Percentiles rank a stretch among this genome's conserved stretches.
These are phyloP conservation scores for Passerina amoena DNA, from an alignment of 2,113 vertebrate genomes.

Conservation along the genomic window DNA sequence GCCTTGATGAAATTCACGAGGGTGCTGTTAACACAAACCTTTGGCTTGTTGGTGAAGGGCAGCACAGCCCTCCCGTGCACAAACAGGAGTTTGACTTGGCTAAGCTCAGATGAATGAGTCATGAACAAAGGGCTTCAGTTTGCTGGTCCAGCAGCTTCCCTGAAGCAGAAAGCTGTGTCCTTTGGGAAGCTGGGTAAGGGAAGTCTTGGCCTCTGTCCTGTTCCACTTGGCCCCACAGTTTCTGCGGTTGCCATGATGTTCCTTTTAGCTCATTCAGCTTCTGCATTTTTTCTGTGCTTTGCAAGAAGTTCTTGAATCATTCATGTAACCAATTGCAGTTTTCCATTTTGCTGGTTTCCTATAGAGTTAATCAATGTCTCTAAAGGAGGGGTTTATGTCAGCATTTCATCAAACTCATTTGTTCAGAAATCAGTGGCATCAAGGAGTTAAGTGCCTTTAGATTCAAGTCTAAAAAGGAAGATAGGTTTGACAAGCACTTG, in stretches of 20 bases:
- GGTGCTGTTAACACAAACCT: not conserved
- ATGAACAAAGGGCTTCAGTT: not conserved
- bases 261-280: not conserved
- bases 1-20: not conserved
- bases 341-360: not conserved
- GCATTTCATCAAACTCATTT: not conserved
- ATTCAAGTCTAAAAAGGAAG: not conserved
- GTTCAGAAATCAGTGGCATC: not conserved
- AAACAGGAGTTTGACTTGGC: not conserved
- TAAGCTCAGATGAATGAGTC: not conserved
- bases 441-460: not conserved
- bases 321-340: not conserved
- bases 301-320: not conserved
- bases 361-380: not conserved
- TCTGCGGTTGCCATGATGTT: not conserved
- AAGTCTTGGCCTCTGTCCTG: not conserved
- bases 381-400: not conserved
- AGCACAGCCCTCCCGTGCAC: not conserved
- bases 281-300: not conserved
- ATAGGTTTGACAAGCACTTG: not conserved
- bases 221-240: not conserved
- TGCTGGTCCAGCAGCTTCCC: not conserved
- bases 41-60: not conserved
- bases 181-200: not conserved
- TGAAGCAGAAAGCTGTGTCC: not conserved